A percentile compares a stretch with the other conserved stretches of the same genome.
Conservation (phyloP, 2,888 invertebrate species). For the Dasypogon diadema region DNA sequence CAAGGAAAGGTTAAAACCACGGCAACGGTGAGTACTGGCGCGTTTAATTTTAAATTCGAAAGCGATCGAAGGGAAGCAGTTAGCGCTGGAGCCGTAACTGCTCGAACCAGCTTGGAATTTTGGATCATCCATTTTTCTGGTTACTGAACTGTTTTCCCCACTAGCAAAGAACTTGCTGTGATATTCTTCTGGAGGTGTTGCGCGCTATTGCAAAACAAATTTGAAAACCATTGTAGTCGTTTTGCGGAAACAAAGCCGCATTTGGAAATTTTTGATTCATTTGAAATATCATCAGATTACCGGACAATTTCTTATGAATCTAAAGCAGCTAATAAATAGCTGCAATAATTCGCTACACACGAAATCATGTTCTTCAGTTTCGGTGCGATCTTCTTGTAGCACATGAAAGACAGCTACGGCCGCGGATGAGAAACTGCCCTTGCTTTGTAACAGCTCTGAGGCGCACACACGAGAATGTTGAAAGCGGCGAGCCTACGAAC, state of each 20-base stretch:
- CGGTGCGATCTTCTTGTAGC: slow-evolving; percentile 52
- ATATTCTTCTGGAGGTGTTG: too few relatives aligned
- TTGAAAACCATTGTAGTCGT: too few relatives aligned
- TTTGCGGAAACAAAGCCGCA: too few relatives aligned
- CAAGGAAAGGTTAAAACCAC: slow-evolving; percentile 14
- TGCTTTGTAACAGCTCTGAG: slow-evolving; percentile 20
- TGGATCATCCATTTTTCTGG: too few relatives aligned
- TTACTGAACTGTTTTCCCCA: too few relatives aligned
- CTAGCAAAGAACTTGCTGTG: too few relatives aligned
- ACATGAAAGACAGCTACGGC: slow-evolving; percentile 29
- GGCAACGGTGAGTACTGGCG: slow-evolving; percentile 8
- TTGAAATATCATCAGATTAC: too few relatives aligned
- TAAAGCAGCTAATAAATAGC: slow-evolving; percentile 55
- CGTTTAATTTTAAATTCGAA: slow-evolving; percentile 7
- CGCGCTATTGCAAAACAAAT: too few relatives aligned
- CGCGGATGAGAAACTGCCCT: slow-evolving; percentile 6
- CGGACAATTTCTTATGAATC: neutral
- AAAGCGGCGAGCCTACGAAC: slow-evolving; percentile 4
- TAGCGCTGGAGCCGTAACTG: slow-evolving; percentile 20
- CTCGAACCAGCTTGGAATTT: too few relatives aligned
- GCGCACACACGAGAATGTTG: slow-evolving; percentile 1
- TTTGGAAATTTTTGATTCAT: too few relatives aligned
- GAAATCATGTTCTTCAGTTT: slow-evolving; percentile 32
- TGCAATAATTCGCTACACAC: slow-evolving; percentile 55
- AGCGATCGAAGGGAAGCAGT: slow-evolving; percentile 45